A percentile compares a stretch with the other conserved stretches of the same genome.
Evolutionary conservation across 2,888 invertebrate species (phyloP).

Genomic region (Tenthredo mesomela): DNA sequence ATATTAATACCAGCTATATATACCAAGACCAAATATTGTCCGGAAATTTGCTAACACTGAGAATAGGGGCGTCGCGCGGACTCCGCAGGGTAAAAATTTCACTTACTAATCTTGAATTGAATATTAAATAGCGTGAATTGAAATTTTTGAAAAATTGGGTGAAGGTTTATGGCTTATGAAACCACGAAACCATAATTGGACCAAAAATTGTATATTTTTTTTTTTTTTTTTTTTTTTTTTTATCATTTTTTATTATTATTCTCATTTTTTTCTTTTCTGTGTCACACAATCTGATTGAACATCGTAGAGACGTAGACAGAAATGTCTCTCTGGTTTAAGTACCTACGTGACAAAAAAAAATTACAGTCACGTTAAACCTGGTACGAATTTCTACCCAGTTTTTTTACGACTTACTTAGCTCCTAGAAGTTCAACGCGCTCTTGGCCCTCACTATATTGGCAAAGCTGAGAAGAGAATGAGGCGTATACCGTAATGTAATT

Average conservation of each 20-base stretch:
- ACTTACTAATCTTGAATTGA: conserved; percentile 1
- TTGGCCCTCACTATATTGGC: background rate
- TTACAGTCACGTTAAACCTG: conserved; percentile 22
- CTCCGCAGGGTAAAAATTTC: background rate
- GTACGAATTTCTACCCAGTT: background rate
- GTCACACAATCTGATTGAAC: background rate
- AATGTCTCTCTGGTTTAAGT: conserved; percentile 4
- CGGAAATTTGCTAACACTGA: conserved; percentile 17
- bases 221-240: background rate
- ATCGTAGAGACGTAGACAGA: background rate
- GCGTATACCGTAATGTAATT: conserved; percentile 35
- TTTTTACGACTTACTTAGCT: conserved; percentile 19
- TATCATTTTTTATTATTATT: too few species aligned
- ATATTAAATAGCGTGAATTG: background rate
- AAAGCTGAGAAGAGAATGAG: conserved; percentile 1
- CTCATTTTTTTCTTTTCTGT: background rate
- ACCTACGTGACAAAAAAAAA: conserved; percentile 13
- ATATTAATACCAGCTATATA: conserved; percentile 28
- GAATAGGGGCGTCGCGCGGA: background rate
- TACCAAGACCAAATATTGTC: background rate
- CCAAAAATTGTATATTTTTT: background rate
- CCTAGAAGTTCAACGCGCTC: conserved; percentile 9
- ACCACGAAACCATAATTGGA: background rate
- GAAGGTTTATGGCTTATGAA: background rate
- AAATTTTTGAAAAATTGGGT: background rate